These are phyloP conservation scores for Synanthedon myopaeformis DNA, from an alignment of 2,888 invertebrate genomes.

Conservation along the genomic window DNA sequence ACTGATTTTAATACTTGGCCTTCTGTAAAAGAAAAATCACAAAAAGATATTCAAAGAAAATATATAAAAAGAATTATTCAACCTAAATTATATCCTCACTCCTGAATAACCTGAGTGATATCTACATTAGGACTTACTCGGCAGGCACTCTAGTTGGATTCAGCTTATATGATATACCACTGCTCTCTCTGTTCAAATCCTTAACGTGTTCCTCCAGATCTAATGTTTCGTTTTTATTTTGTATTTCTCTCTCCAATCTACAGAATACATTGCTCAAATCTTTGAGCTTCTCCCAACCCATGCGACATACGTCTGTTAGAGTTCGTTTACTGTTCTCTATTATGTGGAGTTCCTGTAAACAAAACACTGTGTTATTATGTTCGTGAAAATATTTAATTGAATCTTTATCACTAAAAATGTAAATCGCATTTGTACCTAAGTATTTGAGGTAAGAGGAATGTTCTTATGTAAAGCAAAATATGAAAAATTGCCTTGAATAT, in stretches of 20 bases:
- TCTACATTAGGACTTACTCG: conserved; percentile 53
- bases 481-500: no score
- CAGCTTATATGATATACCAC: conserved; percentile 85
- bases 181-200: conserved; percentile 79
- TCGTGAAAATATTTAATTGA: conserved; percentile 26
- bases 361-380: conserved; percentile 5
- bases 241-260: conserved; percentile 77
- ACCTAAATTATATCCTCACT: no score
- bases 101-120: no score
- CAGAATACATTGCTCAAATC: conserved; percentile 79
- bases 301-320: conserved; percentile 53
- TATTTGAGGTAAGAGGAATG: neutral
- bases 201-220: conserved; percentile 81
- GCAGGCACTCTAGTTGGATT: conserved; percentile 81
- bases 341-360: conserved; percentile 49
- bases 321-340: conserved; percentile 58
- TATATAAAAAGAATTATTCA: no score
- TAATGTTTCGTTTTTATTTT: conserved; percentile 85
- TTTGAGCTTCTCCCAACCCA: conserved; percentile 84
- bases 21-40: no score
- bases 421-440: no score
- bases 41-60: no score
- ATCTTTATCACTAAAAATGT: no score
- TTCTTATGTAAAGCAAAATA: neutral
- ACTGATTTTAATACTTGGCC: no score